A percentile compares a stretch with the other conserved stretches of the same genome.
Conservation (phyloP, 2,888 invertebrate species). For the Lasioglossum malachurum region DNA sequence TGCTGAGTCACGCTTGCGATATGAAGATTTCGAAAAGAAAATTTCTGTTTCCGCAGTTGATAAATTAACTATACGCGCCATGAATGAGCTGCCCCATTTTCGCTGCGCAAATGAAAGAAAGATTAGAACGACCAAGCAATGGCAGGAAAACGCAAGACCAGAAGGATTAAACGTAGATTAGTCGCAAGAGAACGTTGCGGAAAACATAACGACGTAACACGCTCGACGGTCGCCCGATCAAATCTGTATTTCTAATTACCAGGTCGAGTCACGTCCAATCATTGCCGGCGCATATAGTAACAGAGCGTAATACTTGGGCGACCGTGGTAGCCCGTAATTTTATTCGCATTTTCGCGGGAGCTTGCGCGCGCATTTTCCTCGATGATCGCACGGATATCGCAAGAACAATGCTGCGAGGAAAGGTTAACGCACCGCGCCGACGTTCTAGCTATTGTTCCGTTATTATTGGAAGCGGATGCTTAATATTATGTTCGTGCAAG, state of each 20-base stretch:
- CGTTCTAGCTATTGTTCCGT: constrained; percentile 64
- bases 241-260: constrained; percentile 42
- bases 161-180: constrained; percentile 5
- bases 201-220: not conserved
- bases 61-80: not conserved
- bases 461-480: constrained; percentile 73
- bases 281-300: constrained; percentile 27
- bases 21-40: too few species aligned
- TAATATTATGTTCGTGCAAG: constrained; percentile 66
- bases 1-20: too few species aligned
- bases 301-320: constrained; percentile 56
- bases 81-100: not conserved
- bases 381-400: constrained; percentile 9
- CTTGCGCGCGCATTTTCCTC: not conserved
- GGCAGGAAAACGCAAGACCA: not conserved
- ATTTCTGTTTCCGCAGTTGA: not conserved
- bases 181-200: not conserved
- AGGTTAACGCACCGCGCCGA: constrained; percentile 44
- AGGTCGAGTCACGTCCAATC: constrained; percentile 42
- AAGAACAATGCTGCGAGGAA: constrained; percentile 28
- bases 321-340: constrained; percentile 57
- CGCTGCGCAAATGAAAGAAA: not conserved
- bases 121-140: not conserved
- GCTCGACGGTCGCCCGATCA: constrained; percentile 1
- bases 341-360: constrained; percentile 37